Base-by-base conservation (phyloP, 2,797 vertebrate genomes). In the Bradypodion pumilum region DNA sequence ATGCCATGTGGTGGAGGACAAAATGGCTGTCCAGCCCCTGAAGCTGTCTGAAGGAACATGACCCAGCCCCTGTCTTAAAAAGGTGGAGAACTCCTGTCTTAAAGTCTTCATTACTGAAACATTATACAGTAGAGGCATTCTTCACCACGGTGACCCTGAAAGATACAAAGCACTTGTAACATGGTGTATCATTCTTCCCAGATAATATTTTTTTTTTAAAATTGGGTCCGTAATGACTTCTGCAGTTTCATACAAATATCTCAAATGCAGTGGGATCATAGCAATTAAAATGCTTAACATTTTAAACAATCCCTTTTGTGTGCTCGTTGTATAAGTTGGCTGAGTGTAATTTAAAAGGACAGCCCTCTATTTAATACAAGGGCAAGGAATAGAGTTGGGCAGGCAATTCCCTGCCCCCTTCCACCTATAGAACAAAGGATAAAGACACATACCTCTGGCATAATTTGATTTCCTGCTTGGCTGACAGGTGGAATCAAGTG, bases 81-180 rank as follows among this genome's bases (percentile, higher is more conserved):
- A n/a, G n/a, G n/a, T n/a, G n/a, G n/a, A n/a, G n/a, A n/a, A n/a
- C n/a, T n/a, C n/a, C n/a, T n/a, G n/a, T n/a, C n/a, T n/a, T n/a
- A n/a, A n/a, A n/a, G n/a, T n/a, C 76, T 74, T 85, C 49, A 69
- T 23, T 90, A 87, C 80, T 5, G 21, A 68, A 16, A 68, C 46
- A 1, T 68, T 78, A 77, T 82, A n/a, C n/a, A n/a, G n/a, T n/a
- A 74, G 77, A 80, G 59, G 19, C 87, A 60, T 82, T 88, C 79
- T 83, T 95, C 89, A 89, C 91, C 91, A 93, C 92, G 90, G 92
- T 79, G 93, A 93, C 84, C 60, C 84, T 83, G 78, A 81, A 87
- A 92, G 94, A 91, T 88, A 91, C 37, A 89, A 78, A 90, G 13
- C 84, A 81, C 80, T 80, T 49, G 78, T n/a, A 59, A 66, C 78